Conservation (phyloP, 2,888 invertebrate species). For the Physocephala rufipes region DNA sequence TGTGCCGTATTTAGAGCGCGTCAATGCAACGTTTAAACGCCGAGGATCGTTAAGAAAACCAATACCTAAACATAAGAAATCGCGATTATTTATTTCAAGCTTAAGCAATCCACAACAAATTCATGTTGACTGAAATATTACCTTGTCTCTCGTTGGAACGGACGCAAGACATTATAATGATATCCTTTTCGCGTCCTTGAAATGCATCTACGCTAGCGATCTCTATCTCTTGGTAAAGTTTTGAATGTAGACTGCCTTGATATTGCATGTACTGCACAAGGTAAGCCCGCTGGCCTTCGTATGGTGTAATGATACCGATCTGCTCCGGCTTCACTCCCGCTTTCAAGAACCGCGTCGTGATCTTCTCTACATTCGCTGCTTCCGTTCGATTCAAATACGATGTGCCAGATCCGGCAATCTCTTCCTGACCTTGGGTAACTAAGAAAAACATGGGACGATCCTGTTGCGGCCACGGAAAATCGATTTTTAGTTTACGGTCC, state of each 20-base stretch:
- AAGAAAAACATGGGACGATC: constrained; percentile 99
- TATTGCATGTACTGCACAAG: constrained; percentile 99
- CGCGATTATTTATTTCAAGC: background rate
- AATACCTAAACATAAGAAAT: constrained; percentile 68
- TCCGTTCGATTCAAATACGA: constrained; percentile 98
- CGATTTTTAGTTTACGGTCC: constrained; percentile 90
- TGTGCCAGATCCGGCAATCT: constrained; percentile 98
- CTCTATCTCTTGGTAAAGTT: constrained; percentile 97
- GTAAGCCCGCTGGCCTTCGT: constrained; percentile 98
- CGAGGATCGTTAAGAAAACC: constrained; percentile 98
- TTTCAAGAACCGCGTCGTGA: constrained; percentile 93
- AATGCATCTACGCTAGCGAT: constrained; percentile 99
- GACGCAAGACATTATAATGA: constrained; percentile 99
- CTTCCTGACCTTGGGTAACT: constrained; percentile 97
- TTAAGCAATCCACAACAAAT: too few relatives aligned
- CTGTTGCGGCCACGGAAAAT: constrained; percentile 97
- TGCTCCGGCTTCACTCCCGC: constrained; percentile 97
- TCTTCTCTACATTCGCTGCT: constrained; percentile 97
- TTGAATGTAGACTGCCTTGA: constrained; percentile 95
- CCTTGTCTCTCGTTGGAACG: constrained; percentile 98
- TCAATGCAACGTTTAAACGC: constrained; percentile 96
- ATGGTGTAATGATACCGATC: constrained; percentile 98
- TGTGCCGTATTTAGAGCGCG: constrained; percentile 95
- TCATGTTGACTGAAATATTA: background rate
- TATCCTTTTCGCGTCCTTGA: constrained; percentile 98